phyloP scores from a whole-genome alignment of 2,797 vertebrate genomes.

The Lepilemur septentrionalis region DNA sequence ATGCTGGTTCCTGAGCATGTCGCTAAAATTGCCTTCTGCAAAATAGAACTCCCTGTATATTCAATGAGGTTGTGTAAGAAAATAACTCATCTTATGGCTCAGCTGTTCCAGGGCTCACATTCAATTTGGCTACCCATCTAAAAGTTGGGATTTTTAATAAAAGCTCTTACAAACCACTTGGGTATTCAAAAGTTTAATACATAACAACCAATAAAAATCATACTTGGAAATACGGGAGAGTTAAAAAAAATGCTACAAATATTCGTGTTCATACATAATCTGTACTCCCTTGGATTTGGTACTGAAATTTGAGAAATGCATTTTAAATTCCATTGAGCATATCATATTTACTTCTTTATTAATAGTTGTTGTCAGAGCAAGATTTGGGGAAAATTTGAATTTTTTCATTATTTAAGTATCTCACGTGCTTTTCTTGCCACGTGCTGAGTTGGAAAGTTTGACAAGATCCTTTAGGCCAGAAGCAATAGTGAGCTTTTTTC shows the following conservation, averaged over 20 bases:
- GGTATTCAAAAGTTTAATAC: conserved; percentile 62
- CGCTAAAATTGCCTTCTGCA: neutral
- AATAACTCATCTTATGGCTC: neutral
- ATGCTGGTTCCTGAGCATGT: neutral
- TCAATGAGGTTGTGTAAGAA: conserved; percentile 41
- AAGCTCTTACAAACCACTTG: conserved; percentile 64
- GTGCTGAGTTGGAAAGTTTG: neutral
- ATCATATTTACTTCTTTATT: neutral
- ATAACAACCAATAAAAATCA: conserved; percentile 63
- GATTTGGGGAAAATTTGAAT: conserved; percentile 5
- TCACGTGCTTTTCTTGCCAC: neutral
- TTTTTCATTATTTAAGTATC: neutral
- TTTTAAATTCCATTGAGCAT: conserved; percentile 53
- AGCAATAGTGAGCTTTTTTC: neutral
- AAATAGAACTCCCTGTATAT: neutral
- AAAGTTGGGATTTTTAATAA: conserved; percentile 70
- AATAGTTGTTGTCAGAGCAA: neutral
- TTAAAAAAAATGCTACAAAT: conserved; percentile 44
- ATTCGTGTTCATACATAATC: conserved; percentile 31
- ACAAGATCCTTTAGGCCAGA: neutral
- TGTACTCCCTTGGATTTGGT: neutral
- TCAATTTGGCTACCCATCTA: conserved; percentile 47
- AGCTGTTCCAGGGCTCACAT: conserved; percentile 47
- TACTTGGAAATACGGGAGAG: conserved; percentile 44
- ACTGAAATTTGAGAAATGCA: conserved; percentile 38